Base-by-base conservation (phyloP, 2,888 invertebrate species). In the Tenthredo scrophulariae region DNA sequence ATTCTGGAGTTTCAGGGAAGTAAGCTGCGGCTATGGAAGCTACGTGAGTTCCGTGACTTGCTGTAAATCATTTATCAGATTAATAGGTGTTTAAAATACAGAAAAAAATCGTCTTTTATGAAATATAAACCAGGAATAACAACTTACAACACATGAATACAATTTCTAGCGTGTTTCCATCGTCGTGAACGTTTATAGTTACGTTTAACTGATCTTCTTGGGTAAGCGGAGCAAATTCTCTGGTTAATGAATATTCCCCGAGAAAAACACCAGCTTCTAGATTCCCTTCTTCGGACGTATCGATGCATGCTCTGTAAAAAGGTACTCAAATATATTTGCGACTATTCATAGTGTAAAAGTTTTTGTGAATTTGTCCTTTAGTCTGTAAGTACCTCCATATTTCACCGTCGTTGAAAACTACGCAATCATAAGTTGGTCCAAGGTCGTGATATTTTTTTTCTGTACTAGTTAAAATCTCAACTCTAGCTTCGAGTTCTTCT, bases 1-100 rank as follows among this genome's bases (percentile, higher is more conserved):
- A 95, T 89, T 98, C 98, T 0, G 98, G 97, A 84, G 96, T 96
- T 37, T 97, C 96, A 0, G 97, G 97, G 93, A 98, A 98, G 94
- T 97, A 95, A 0, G 98, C 99, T 1, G 99, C 96, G 0, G 99
- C 98, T 89, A 99, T 99, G 10, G 98, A 97, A 0, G 99, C 98
- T 5, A 99, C 99, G 93, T 99, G 99, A 0, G 99, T 99, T 40
- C 99, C 99, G 93, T 99, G 99, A 83, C 97, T 96, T 15, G 98
- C 98, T 98, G 91, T 29, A 94, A 94, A 88, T 86, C 5, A 67
- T 43, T 77, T 43, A 50, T 37, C 6, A 37, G 46, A 74, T 58
- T 77, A 82, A 74, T 80, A 18, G 65, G 58, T 37, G 79, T 86
- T 77, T 84, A 88, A 86, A 84, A 72, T 26, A 15, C 79, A 10